Conservation (phyloP, 2,113 vertebrate species). For the Salvelinus sp. region DNA sequence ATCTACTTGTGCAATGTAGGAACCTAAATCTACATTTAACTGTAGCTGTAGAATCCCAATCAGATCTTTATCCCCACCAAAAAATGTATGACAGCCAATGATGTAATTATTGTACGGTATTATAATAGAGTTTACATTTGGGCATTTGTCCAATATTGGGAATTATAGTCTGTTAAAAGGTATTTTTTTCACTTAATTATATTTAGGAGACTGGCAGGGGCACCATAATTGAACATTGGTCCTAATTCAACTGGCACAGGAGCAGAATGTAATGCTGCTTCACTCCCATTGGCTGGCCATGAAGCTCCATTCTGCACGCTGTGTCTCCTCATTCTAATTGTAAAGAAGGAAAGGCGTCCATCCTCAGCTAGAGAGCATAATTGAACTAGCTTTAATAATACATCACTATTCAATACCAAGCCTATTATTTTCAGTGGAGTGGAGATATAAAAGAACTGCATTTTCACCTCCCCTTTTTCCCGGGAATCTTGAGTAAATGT, state of each 20-base stretch:
- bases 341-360: slow-evolving; percentile 32
- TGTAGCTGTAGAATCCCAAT: neutral
- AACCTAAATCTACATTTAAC: neutral
- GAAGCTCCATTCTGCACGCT: neutral
- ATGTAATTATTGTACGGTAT: slow-evolving; percentile 1
- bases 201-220: slow-evolving; percentile 10
- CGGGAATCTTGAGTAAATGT: slow-evolving; percentile 33
- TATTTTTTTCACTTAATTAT: slow-evolving; percentile 15
- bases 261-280: slow-evolving; percentile 21
- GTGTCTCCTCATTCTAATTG: slow-evolving; percentile 37
- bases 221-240: slow-evolving; percentile 41
- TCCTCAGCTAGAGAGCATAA: slow-evolving; percentile 39
- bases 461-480: slow-evolving; percentile 19
- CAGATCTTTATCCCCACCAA: neutral
- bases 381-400: slow-evolving; percentile 51
- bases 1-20: neutral
- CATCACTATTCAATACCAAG: slow-evolving; percentile 47
- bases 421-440: slow-evolving; percentile 34
- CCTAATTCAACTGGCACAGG: slow-evolving; percentile 30
- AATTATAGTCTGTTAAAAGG: neutral
- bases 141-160: slow-evolving; percentile 4
- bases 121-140: neutral
- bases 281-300: slow-evolving; percentile 10
- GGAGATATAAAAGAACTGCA: slow-evolving; percentile 20
- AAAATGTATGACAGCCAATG: neutral